phyloP scores from a whole-genome alignment of 2,888 invertebrate species.

The Oscheius sp. region DNA sequence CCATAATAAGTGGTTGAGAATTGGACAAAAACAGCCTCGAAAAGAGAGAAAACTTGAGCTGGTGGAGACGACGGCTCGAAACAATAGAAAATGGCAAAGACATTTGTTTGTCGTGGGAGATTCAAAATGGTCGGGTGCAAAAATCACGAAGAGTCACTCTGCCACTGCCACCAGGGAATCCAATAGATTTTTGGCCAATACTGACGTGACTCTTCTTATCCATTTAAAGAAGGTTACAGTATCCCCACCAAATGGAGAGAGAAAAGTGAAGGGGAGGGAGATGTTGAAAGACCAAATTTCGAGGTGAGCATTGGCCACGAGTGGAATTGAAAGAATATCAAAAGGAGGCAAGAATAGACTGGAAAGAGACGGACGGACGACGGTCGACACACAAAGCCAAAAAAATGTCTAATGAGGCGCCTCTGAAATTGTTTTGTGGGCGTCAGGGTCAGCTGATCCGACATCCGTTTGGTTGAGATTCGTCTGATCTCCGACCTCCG shows the following conservation, averaged over 20 bases:
- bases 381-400: background rate
- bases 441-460: slow-evolving; percentile 7
- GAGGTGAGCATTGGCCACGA: too few relatives aligned
- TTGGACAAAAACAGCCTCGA: slow-evolving; percentile 9
- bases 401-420: background rate
- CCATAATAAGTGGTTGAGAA: slow-evolving; percentile 19
- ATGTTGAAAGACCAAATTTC: too few relatives aligned
- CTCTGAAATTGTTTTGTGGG: slow-evolving; percentile 3
- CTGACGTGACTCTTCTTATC: too few relatives aligned
- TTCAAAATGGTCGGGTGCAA: too few relatives aligned
- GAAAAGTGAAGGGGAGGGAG: too few relatives aligned
- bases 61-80: background rate
- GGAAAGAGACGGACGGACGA: background rate
- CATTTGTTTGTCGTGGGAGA: too few relatives aligned
- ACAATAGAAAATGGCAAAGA: too few relatives aligned
- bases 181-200: too few relatives aligned
- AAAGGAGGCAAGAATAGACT: background rate
- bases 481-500: too few relatives aligned
- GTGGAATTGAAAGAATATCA: too few relatives aligned
- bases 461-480: background rate
- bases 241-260: too few relatives aligned
- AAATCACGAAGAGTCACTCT: background rate
- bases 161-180: background rate
- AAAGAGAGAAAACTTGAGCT: slow-evolving; percentile 1
- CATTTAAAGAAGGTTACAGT: too few relatives aligned